A percentile compares a stretch with the other conserved stretches of the same genome.
phyloP scores from a whole-genome alignment of 2,888 invertebrate species.

The Beris morrisii region DNA sequence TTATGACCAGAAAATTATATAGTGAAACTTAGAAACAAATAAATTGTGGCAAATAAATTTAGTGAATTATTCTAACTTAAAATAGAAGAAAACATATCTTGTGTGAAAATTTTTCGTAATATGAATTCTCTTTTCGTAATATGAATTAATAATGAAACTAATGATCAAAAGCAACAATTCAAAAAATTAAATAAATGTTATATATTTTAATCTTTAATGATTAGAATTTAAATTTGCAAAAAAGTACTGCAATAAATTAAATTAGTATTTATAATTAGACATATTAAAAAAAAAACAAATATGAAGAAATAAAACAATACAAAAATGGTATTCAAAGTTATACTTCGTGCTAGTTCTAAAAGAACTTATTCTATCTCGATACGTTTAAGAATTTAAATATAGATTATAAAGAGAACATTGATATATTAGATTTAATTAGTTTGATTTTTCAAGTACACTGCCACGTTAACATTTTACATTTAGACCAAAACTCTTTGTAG shows the following conservation, averaged over 20 bases:
- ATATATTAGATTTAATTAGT: slow-evolving; percentile 6
- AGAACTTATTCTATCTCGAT: slow-evolving; percentile 8
- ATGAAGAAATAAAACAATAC: not conserved
- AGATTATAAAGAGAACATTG: slow-evolving; percentile 2
- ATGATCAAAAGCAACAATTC: not conserved
- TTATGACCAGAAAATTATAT: no score
- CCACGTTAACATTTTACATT: slow-evolving; percentile 25
- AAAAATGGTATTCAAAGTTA: slow-evolving; percentile 9
- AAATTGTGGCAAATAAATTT: no score
- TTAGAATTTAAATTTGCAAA: no score
- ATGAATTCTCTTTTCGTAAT: not conserved
- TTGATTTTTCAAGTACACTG: slow-evolving; percentile 25
- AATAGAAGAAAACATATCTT: slow-evolving; percentile 24
- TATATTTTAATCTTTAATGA: no score
- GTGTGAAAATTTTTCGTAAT: slow-evolving; percentile 21
- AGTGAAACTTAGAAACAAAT: no score
- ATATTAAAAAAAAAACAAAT: not conserved
- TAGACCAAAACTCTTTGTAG: not conserved
- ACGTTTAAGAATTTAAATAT: slow-evolving; percentile 1
- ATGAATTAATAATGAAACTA: slow-evolving; percentile 4
- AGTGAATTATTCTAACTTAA: no score
- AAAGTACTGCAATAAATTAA: no score
- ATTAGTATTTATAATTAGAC: no score
- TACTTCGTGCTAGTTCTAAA: slow-evolving; percentile 4
- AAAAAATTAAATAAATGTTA: not conserved